Evolutionary conservation across 1,140 invertebrate genomes (phyloP), one percentile per base, ranked within the genome.

Genomic region (Aphidius ervi): DNA sequence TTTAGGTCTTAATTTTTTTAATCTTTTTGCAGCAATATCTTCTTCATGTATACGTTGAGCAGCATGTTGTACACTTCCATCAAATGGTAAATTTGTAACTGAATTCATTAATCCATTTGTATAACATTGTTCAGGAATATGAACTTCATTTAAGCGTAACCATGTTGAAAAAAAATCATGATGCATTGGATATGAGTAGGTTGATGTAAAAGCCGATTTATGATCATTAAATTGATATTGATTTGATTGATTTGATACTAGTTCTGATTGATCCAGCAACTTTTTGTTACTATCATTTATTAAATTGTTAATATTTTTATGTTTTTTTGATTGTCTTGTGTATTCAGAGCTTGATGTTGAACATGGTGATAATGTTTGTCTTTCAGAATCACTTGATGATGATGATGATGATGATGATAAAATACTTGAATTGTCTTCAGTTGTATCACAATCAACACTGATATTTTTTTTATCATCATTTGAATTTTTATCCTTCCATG

Each of bases 1-100:
- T 74, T 95, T 95, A 0, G 92, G 92, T 5, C 93, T 80, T 65
- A 91, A 84, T 68, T 94, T 93, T 61, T 88, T 84, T 0, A 74
- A 65, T 20, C 75, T 72, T 4, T 74, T 78, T 1, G 68, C 73
- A 0, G 58, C 72, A 0, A 56, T 55, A 10, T 80, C 77, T 16
- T 79, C 71, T 4, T 70, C 65, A 5, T 75, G 71, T 1, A 78
- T 62, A 7, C 69, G 58, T n/a, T 71, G 65, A 0, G 74, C 69
- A 6, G 73, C 75, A 1, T 70, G 67, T 20, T 75, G 69, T 10
- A 70, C 20, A 2, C 53, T 58, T 3, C 4, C 23, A 31, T 31
- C 4, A 31, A 31, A 31, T n/a, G 40, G 58, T 61, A 43, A 68
- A 39, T n/a, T 10, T 45, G 39, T 50, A 1, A 64, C 31, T 4